Evolutionary conservation across 2,797 vertebrate species (phyloP), one percentile per base, ranked within the genome.

Genomic region (Apogon hyalosoma): DNA sequence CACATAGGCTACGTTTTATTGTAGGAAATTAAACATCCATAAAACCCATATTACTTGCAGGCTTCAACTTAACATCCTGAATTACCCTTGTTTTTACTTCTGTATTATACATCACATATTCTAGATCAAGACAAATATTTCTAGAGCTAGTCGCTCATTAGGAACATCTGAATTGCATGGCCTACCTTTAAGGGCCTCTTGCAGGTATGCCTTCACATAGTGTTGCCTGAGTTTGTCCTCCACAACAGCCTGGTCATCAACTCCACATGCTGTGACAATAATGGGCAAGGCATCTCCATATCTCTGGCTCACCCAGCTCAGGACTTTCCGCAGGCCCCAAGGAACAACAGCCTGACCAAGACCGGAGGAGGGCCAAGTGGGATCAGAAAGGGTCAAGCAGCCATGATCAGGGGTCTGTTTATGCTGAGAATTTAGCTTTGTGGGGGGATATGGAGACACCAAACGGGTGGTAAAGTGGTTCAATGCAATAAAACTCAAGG

Each of bases 381-480:
- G 89, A 76, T 99, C 98, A 51, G 92, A 91, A 51, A 96, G 93
- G 24, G 92, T 93, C 8, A 89, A 75, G 46, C 94, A 92, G 58
- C 92, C 94, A 2, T 92, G 90, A 63, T 96, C 95, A 1, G 79
- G 83, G 5, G 43, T 21, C 36, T 74, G 60, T 42, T 61, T 77
- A 24, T 78, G 60, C 57, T 77, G 75, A 15, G 24, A 33, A 51
- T 0, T 50, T 11, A 41, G 19, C 5, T 61, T 63, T 45, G 64
- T 49, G 13, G 33, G 18, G 21, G 73, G 70, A 47, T 92, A 82
- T 0, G 95, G 94, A 50, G 94, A 87, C 63, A 98, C 95, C 56
- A 98, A 91, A 49, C 94, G 92, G 0, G 98, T 99, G 42, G 97
- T 99, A 77, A 99, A 99, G 88, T 99, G 98, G 85, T 97, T 99